Evolutionary conservation across 2,797 vertebrate species (phyloP), one percentile per base, ranked within the genome.

Genomic region (Crocidura indochinensis): DNA sequence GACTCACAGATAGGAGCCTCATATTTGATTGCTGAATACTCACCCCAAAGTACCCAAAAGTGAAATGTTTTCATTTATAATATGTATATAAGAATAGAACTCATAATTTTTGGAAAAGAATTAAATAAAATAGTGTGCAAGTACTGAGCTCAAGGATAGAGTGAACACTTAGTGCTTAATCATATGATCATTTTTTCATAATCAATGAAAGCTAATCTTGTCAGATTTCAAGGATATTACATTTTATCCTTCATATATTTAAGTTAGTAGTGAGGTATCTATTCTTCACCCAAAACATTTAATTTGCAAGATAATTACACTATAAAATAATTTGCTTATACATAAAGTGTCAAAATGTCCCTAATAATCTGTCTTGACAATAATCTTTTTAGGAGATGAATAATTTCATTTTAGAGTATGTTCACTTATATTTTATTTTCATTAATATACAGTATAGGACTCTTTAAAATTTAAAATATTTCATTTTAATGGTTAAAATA

Each of bases 401-500:
- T 65, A 67, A 38, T 60, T 90, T 71, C n/a, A 51, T 86, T 92
- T 82, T 77, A 60, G 6, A 82, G 14, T 90, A 84, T 49, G 10
- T 85, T 3, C 0, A 22, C 8, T 27, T 49, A 79, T 26, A 78
- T 27, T 80, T 10, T 80, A 38, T 81, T 81, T 17, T 44, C 9
- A 19, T 80, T 79, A 31, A 92, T 64, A 73, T 53, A 89, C 29
- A 75, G 9, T 68, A 14, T 47, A 69, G 56, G 83, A 38, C 38
- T 68, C 31, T 88, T 93, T 71, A 78, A 88, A 85, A 74, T 62
- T 62, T 62, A 78, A 88, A 64, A 53, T 29, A 38, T 76, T 4
- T 44, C 77, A 79, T 68, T 17, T 17, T 38, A 84, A 22, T 53
- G 29, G 9, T 82, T 72, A 90, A 72, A 90, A 79, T 22, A 27